phyloP scores from a whole-genome alignment of 2,113 vertebrate species.

The Anthoscopus minutus region DNA sequence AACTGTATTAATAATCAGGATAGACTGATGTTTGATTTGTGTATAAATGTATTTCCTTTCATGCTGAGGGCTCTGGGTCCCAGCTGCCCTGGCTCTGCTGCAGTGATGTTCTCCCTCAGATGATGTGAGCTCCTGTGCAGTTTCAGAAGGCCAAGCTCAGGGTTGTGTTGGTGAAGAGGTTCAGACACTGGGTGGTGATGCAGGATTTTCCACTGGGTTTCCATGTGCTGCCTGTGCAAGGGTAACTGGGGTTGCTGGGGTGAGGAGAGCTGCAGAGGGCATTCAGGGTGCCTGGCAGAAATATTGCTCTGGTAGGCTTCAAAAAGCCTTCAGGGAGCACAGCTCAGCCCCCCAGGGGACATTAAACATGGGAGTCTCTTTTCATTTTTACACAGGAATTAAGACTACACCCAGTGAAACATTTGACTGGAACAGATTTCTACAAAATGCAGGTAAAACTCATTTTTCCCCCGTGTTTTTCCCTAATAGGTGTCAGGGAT shows the following conservation, averaged over 20 bases:
- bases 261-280: background rate
- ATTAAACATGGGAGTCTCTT: background rate
- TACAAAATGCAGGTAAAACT: slow-evolving; percentile 80
- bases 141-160: background rate
- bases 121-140: rapidly evolving
- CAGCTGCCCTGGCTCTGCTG: background rate
- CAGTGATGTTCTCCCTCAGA: background rate
- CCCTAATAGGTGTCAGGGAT: background rate
- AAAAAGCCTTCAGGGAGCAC: background rate
- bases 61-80: background rate
- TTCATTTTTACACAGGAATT: slow-evolving; percentile 71
- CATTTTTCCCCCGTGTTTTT: background rate
- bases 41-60: background rate
- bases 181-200: rapidly evolving
- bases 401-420: slow-evolving; percentile 64
- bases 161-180: background rate
- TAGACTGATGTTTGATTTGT: background rate
- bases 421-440: slow-evolving; percentile 83
- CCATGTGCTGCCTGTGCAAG: background rate
- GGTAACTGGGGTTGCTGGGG: background rate
- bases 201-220: background rate
- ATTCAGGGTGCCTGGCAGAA: background rate
- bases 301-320: background rate
- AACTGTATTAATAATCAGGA: background rate
- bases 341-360: background rate